These are phyloP conservation scores for Scaptodrosophila lebanonensis DNA, from an alignment of 1,140 invertebrate species.

Conservation along the genomic window DNA sequence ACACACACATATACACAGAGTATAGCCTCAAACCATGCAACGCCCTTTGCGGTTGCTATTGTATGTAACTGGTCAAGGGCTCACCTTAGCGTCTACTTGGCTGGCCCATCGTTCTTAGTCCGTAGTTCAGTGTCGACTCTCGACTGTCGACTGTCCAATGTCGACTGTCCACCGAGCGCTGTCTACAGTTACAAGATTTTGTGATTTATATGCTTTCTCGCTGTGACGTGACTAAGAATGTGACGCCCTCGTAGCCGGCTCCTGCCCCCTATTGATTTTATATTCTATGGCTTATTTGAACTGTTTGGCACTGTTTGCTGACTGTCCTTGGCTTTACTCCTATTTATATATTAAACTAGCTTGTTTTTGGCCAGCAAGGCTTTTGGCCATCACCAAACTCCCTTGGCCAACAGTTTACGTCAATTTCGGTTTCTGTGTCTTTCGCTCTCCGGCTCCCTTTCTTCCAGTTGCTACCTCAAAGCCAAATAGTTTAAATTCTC, in stretches of 20 bases:
- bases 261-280: slow-evolving; percentile 38
- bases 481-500: slow-evolving; percentile 44
- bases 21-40: slow-evolving; percentile 15
- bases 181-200: slow-evolving; percentile 66
- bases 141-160: too few relatives aligned
- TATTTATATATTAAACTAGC: too few relatives aligned
- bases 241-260: slow-evolving; percentile 22
- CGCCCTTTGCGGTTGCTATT: slow-evolving; percentile 13
- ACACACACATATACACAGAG: slow-evolving; percentile 7
- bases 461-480: slow-evolving; percentile 13
- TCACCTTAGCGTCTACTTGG: slow-evolving; percentile 52
- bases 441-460: too few relatives aligned
- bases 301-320: slow-evolving; percentile 47
- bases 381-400: slow-evolving; percentile 1
- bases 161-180: slow-evolving; percentile 14
- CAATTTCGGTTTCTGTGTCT: slow-evolving; percentile 5
- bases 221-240: slow-evolving; percentile 57
- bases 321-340: too few relatives aligned
- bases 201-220: slow-evolving; percentile 71
- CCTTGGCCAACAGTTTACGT: slow-evolving; percentile 36
- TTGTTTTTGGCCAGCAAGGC: slow-evolving; percentile 46
- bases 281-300: slow-evolving; percentile 56
- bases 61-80: slow-evolving; percentile 49
- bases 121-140: too few relatives aligned
- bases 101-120: too few relatives aligned